Base-by-base conservation (phyloP, 2,113 vertebrate genomes). In the Burhinus oedicnemus region DNA sequence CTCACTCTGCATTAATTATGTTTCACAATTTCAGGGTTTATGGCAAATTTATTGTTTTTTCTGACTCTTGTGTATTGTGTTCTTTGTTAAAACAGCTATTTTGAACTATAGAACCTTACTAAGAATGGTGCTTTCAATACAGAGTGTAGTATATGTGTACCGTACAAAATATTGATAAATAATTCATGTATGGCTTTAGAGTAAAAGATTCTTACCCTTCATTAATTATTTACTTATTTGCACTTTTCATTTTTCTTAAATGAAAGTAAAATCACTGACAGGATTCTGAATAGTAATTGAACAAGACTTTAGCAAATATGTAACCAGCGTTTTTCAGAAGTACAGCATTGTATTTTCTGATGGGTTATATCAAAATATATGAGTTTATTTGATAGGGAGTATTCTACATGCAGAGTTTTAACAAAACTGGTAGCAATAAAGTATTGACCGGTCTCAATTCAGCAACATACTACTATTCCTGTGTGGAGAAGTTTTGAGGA, bases 171-270 rank as follows among this genome's bases (percentile, higher is more conserved):
- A 91, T 45, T 65, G 34, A 69, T 89, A 87, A 97, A 95, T 96
- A 93, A 93, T 94, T 18, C 52, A 54, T 85, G 42, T 86, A 77
- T 92, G 42, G 27, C 72, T 93, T 95, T 91, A 57, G 52, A 93
- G 45, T 72, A 78, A 91, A 95, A 94, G 83, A 76, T 27, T 70
- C 49, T 60, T 83, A 30, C 32, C 36, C 62, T 83, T 83, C 7
- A 9, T 90, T 94, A 96, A 75, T 95, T 96, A 91, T 85, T 88
- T 88, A 77, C 66, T 96, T 96, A 83, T 81, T 89, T 96, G 38
- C 44, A 92, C 49, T 93, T 80, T 78, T 87, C 30, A 26, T 65
- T 80, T 81, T 96, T 44, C 72, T 68, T 87, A 79, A 93, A 85
- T 65, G 86, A 70, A 91, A 84, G 8, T 85, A 55, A 66, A 95